Conservation (phyloP, 2,888 invertebrate species). For the Drosophila lutescens region DNA sequence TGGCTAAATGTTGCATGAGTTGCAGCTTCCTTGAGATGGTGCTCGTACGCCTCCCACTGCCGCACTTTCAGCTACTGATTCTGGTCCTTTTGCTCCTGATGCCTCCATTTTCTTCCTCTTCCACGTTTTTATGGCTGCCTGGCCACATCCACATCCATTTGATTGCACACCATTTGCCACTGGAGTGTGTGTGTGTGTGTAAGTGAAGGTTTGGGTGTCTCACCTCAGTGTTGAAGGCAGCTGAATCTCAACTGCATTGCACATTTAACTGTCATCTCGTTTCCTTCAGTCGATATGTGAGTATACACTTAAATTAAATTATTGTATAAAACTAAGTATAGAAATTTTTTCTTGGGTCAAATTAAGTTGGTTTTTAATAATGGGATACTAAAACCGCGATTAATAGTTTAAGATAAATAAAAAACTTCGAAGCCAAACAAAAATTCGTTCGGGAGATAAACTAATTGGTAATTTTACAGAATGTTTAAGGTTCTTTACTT, state of each 20-base stretch:
- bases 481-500: no score
- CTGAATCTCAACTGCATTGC: slow-evolving; percentile 34
- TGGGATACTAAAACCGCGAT: no score
- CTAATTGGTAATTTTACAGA: no score
- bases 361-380: no score
- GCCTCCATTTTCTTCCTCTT: background rate
- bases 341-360: no score
- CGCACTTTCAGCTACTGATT: slow-evolving; percentile 8
- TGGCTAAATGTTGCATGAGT: slow-evolving; percentile 79
- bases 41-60: slow-evolving; percentile 2
- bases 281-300: slow-evolving; percentile 14
- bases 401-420: no score
- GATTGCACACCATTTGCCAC: slow-evolving; percentile 75
- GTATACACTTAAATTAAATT: background rate
- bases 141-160: slow-evolving; percentile 55
- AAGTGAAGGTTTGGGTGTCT: background rate
- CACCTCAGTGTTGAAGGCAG: slow-evolving; percentile 21
- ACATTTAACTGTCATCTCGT: slow-evolving; percentile 47
- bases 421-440: no score
- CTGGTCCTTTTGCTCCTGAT: slow-evolving; percentile 3
- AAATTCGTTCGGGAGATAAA: no score
- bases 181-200: slow-evolving; percentile 2
- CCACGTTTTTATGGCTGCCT: slow-evolving; percentile 36
- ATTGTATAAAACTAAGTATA: no score
- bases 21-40: slow-evolving; percentile 70